Base-by-base conservation (phyloP, 2,888 invertebrate species). In the Leptinotarsa juncta region DNA sequence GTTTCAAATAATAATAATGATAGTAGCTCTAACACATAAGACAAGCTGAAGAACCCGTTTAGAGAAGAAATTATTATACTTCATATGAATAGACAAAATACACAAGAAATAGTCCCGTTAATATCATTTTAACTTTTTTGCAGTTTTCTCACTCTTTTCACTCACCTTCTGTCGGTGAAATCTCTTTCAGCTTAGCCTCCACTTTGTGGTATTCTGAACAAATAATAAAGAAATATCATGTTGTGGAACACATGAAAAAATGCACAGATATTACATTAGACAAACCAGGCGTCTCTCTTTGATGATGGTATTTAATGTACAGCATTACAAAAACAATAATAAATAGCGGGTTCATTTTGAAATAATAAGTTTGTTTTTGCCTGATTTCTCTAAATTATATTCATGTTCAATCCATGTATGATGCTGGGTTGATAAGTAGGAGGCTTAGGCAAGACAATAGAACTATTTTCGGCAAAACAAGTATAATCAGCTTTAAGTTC, bases 111-210 rank as follows among this genome's bases (percentile, higher is more conserved):
- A 74, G 75, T 71, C 69, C 74, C 77, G 74, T 70, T 65, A 51
- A 26, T 74, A 26, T 70, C 71, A 71, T 78, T 67, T 76, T 76
- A 68, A 74, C 71, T 76, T 69, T 72, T 70, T 23, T 67, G 62
- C 26, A 55, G 50, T 70, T 72, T 77, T 23, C 4, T 26, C 4
- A 53, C 75, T 67, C 71, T 78, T 77, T 70, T 78, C 77, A 70
- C 72, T 79, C 76, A 79, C 77, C 32, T 55, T 73, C 18, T 26
- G 74, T 53, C 23, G 74, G 76, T 71, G 81, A 71, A 73, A 79
- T 72, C 76, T 78, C 81, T 71, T 81, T 79, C 80, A 86, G 82
- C 81, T 86, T 86, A 74, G 83, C 77, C 75, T 87, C 88, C 73
- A 78, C 76, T 50, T 76, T 49, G 18, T 78, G 69, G 78, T 74